Evolutionary conservation across 2,113 vertebrate genomes (phyloP).

Genomic region (Archilochus colubris): DNA sequence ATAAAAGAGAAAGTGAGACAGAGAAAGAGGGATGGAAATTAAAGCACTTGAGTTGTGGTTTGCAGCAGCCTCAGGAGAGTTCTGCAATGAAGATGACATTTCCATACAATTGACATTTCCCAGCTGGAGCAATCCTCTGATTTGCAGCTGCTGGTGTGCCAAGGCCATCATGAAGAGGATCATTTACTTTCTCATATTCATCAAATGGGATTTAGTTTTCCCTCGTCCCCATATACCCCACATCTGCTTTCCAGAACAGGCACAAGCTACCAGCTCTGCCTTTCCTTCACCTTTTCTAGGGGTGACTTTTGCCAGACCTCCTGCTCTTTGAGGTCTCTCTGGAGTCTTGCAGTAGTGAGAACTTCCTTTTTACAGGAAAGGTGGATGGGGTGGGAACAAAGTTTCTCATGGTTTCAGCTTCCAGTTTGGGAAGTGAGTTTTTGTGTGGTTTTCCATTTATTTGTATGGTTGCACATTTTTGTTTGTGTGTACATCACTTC

Average conservation of each 20-base stretch:
- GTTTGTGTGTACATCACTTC: background rate
- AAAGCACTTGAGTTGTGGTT: slow-evolving; percentile 36
- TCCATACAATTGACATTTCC: slow-evolving; percentile 69
- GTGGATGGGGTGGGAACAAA: background rate
- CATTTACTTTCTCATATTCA: slow-evolving; percentile 55
- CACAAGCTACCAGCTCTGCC: background rate
- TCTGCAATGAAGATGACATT: slow-evolving; percentile 62
- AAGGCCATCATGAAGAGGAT: slow-evolving; percentile 48
- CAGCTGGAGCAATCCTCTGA: slow-evolving; percentile 23
- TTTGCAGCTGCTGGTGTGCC: slow-evolving; percentile 43
- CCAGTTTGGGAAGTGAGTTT: background rate
- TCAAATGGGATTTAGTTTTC: slow-evolving; percentile 12
- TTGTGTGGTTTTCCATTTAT: background rate
- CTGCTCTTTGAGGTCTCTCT: background rate
- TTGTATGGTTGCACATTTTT: background rate
- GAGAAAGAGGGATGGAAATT: slow-evolving; percentile 39
- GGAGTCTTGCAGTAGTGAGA: background rate
- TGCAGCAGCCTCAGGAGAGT: slow-evolving; percentile 28
- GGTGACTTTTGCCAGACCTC: background rate
- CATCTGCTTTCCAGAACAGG: background rate
- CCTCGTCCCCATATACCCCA: background rate
- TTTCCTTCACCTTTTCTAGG: background rate
- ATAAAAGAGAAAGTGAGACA: background rate
- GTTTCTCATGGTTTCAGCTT: background rate
- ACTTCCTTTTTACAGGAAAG: background rate